Evolutionary conservation across 2,888 invertebrate species (phyloP).

Genomic region (Lepidochitona cinerea): DNA sequence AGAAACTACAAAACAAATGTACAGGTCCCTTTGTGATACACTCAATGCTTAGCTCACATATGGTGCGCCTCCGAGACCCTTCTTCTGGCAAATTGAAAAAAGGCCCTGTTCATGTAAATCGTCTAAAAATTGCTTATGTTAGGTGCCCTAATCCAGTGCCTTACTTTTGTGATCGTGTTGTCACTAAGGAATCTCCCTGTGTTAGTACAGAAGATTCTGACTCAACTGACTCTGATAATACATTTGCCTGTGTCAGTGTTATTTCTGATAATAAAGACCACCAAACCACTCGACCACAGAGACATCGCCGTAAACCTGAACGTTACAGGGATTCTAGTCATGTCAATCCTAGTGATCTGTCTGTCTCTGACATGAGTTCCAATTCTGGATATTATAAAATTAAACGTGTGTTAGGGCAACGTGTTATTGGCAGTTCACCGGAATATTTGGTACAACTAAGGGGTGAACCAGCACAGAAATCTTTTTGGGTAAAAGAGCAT

Average conservation of each 20-base stretch:
- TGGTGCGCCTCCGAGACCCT: not conserved
- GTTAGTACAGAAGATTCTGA: not conserved
- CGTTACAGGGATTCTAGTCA: not conserved
- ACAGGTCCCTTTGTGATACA: not conserved
- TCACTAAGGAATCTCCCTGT: not conserved
- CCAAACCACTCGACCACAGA: not conserved
- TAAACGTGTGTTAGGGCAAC: not conserved
- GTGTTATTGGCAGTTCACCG: not conserved
- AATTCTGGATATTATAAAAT: not conserved
- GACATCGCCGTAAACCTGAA: not conserved
- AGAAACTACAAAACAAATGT: conserved; percentile 5
- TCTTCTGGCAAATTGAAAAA: not conserved
- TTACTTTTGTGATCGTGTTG: not conserved
- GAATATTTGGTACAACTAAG: not conserved
- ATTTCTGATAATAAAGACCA: not conserved
- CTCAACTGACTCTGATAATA: not conserved
- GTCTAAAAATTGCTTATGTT: conserved; percentile 2
- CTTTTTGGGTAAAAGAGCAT: not conserved
- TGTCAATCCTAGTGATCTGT: not conserved
- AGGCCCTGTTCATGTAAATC: not conserved
- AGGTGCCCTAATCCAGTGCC: not conserved
- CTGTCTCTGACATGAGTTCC: not conserved
- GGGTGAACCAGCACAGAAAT: not conserved
- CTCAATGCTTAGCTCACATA: not conserved
- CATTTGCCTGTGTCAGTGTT: not conserved